Evolutionary conservation across 2,888 invertebrate genomes (phyloP).

Genomic region (Yponomeuta sedellus): DNA sequence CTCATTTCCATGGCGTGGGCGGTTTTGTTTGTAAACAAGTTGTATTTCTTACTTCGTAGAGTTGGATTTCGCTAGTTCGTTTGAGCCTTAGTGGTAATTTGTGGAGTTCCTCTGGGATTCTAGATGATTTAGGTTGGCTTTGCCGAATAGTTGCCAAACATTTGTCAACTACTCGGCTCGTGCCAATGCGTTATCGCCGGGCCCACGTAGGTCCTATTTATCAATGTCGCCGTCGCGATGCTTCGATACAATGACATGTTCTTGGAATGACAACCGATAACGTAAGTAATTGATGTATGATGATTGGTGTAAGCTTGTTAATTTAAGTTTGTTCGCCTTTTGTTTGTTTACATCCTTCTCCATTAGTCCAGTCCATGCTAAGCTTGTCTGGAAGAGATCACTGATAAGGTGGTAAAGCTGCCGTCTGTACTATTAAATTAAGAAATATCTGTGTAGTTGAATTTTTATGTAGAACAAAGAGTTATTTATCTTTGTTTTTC

Average conservation of each 20-base stretch:
- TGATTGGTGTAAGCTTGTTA: neutral
- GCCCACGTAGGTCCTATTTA: slow-evolving; percentile 1
- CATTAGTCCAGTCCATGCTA: too few relatives aligned
- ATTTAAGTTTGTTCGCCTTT: neutral
- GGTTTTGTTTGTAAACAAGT: neutral
- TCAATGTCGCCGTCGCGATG: slow-evolving; percentile 6
- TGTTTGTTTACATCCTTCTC: too few relatives aligned
- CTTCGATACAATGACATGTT: too few relatives aligned
- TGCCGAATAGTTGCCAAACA: neutral
- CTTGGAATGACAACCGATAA: neutral
- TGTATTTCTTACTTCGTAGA: neutral
- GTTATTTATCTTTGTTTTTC: too few relatives aligned
- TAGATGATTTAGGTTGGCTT: neutral
- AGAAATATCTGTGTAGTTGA: too few relatives aligned
- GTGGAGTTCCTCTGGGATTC: neutral
- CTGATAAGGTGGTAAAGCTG: too few relatives aligned
- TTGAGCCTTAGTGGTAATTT: neutral
- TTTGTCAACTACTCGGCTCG: neutral
- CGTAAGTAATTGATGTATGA: slow-evolving; percentile 3
- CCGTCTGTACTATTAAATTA: too few relatives aligned
- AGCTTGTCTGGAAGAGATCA: too few relatives aligned
- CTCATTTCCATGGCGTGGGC: neutral
- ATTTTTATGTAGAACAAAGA: too few relatives aligned
- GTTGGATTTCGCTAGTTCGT: neutral
- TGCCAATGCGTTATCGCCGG: neutral